Conservation (phyloP, 2,113 vertebrate species). For the Crotalus helleri region DNA sequence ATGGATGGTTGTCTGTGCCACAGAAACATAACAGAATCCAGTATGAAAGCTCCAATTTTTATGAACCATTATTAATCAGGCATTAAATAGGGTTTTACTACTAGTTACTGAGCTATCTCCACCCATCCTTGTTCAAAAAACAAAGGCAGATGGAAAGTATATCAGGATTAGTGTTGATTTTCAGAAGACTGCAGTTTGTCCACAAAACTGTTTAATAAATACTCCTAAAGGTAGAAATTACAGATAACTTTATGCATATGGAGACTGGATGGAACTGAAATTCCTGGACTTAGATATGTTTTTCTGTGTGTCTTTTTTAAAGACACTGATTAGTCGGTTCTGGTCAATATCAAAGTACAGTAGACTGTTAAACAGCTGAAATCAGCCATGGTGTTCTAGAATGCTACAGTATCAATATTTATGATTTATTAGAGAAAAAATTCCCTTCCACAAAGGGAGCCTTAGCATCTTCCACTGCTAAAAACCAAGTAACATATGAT, state of each 20-base stretch:
- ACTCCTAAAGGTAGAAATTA: neutral
- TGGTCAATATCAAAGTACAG: neutral
- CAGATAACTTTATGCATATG: neutral
- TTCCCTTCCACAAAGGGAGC: neutral
- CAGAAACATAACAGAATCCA: neutral
- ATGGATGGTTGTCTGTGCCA: neutral
- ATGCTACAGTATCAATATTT: neutral
- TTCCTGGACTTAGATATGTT: neutral
- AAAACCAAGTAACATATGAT: neutral
- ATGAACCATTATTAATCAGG: neutral
- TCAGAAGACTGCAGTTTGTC: neutral
- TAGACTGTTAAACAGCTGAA: neutral
- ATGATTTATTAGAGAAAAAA: neutral
- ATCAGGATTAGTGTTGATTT: neutral
- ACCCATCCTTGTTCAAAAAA: neutral
- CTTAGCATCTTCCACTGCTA: neutral
- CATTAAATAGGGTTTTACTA: neutral
- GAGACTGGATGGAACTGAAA: neutral
- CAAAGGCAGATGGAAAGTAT: neutral
- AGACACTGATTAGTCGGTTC: neutral
- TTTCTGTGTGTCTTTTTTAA: neutral
- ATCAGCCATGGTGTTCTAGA: neutral
- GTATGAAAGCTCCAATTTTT: neutral
- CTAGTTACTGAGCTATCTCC: neutral
- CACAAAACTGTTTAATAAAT: neutral